Base-by-base conservation (phyloP, 2,113 vertebrate species). In the Notiomystis cincta region DNA sequence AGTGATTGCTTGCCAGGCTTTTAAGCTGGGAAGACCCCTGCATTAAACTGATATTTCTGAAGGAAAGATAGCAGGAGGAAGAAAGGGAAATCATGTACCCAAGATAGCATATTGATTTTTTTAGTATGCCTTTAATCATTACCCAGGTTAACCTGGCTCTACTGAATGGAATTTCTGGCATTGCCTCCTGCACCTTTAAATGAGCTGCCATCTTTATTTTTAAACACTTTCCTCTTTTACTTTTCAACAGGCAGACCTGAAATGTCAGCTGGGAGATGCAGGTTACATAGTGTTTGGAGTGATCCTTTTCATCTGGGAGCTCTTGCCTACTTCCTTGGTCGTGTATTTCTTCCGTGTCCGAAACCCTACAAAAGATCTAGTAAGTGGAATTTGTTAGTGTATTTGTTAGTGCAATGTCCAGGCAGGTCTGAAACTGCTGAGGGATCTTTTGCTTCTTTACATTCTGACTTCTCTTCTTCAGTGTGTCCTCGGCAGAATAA, bases 311-410 rank as follows among this genome's bases (percentile, higher is more conserved):
- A 89, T 99, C 33, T 99, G 99, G 99, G 99, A 99, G 92, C 99
- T 99, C 62, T 96, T 99, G 67, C 99, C 99, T 69, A 99, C 99
- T n/a, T 99, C 99, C 64, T 97, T 99, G 62, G 98, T 99, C 1
- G 99, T 99, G 13, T 99, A 98, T 96, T 99, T 99, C 98, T 99
- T 99, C 98, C 98, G 99, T 73, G 99, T 99, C 30, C 98, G 98
- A 87, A 99, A 97, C 69, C 98, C 99, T 15, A 91, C 98, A 23
- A 98, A 99, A 82, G 99, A 99, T 87, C 97, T 98, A 77, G 99
- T 99, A 97, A 98, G 98, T 96, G 60, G 22, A 60, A 66, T 37
- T 27, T 37, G 30, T 70, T 53, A 6, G 11, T 48, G 16, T 50
- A 16, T 76, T 81, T 75, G 30, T 28, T 22, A 13, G 4, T 13